Evolutionary conservation across 2,113 vertebrate species (phyloP), one percentile per base, ranked within the genome.

Genomic region (Ornithorhynchus anatinus): DNA sequence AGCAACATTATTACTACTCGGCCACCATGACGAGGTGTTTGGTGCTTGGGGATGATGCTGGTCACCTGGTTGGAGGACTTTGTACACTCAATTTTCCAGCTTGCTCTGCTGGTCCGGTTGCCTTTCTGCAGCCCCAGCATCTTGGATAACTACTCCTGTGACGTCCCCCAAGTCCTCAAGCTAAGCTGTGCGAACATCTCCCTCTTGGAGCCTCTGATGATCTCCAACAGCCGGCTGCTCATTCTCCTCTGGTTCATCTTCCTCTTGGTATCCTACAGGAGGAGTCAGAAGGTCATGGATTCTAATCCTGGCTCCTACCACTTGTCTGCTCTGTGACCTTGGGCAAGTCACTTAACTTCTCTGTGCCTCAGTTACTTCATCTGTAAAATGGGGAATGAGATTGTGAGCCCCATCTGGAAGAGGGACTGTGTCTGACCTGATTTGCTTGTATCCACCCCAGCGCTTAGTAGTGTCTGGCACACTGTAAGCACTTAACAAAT

Each of bases 61-160:
- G 40, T 47, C 11, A 19, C 60, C 29, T 81, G 75, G 75, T 6
- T 19, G 8, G 79, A 23, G 0, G 68, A 64, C 33, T 81, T 84
- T 39, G 6, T 39, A 12, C 71, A 81, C 31, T 67, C 71, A 44
- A 76, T 84, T 31, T 31, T 57, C 33, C 79, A 80, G 7, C 31
- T 80, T 35, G 36, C 8, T 33, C 17, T 85, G 20, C 47, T 82
- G 61, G 64, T 82, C 5, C 69, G 69, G 3, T 1, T 85, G 47
- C 77, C 80, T 11, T 81, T 37, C 19, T 3, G 5, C 0, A 1
- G 12, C 6, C 13, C 35, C 32, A 44, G 35, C n/a, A 5, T 22
- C 27, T 47, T 27, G 22, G 7, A 9, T 36, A 86, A 86, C 33
- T 84, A 78, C 57, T 84, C 72, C 53, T 85, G 82, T 70, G 81